Evolutionary conservation across 2,888 invertebrate species (phyloP), one percentile per base, ranked within the genome.

Genomic region (Allygus modestus): DNA sequence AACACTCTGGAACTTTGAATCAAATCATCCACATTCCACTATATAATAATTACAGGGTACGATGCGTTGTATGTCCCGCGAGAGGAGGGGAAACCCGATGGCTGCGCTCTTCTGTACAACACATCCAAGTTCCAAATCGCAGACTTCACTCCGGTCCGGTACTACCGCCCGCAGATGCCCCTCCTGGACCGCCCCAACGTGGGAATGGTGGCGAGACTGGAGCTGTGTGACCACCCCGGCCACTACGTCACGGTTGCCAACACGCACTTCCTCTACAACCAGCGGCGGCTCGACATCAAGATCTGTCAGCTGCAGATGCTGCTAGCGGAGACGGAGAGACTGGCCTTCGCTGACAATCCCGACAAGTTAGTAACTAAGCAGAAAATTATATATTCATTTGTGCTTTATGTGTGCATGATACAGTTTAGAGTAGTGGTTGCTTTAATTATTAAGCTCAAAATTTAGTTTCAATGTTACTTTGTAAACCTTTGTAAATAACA

Each of bases 251-350:
- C 97, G 81, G 94, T 99, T 0, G 97, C 97, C 4, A 99, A 97
- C 17, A 99, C 99, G 0, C 99, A 99, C 91, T 92, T 99, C 71
- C 91, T 99, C 12, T 99, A 96, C 90, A 99, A 99, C 92, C 98
- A 97, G 0, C 94, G 92, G 87, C 92, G 99, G 54, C 94, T 96
- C 23, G 99, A 99, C 90, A 94, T 99, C 0, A 94, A 98, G 87
- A 91, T 99, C 41, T 98, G 97, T 0, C 99, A 99, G 91, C 92
- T 96, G 54, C 95, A 96, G 88, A 90, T 97, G 43, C 91, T 99
- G 12, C 91, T 99, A 12, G 94, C 97, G 0, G 97, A 97, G 90
- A 91, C 99, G 4, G 96, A 97, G 87, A 92, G 95, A 88, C 93
- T 97, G 4, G 83, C 83, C 0, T 83, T 43, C 69, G 51, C 71